phyloP scores from a whole-genome alignment of 2,888 invertebrate genomes.

The Omphaloscelis lunosa region DNA sequence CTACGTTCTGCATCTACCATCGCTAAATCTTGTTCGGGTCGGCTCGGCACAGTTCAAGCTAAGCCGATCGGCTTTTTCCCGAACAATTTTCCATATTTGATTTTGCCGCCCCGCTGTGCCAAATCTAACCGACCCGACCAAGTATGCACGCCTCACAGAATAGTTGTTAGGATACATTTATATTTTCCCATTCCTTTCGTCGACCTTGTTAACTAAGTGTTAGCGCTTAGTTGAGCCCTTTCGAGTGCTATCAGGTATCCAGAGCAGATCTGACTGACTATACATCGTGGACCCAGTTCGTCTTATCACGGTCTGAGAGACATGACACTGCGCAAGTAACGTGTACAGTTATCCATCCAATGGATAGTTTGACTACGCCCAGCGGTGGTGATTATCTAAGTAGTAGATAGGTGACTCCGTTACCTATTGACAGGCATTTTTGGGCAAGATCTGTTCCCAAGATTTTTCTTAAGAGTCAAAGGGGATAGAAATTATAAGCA shows the following conservation, averaged over 20 bases:
- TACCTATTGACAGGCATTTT: not conserved
- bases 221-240: conserved; percentile 29
- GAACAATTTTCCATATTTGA: not conserved
- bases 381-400: conserved; percentile 56
- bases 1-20: not conserved
- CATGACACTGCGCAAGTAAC: conserved; percentile 69
- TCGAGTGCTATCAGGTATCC: conserved; percentile 51
- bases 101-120: not conserved
- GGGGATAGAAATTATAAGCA: not conserved
- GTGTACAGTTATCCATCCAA: conserved; percentile 74
- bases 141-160: not conserved
- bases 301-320: conserved; percentile 71
- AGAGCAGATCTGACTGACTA: conserved; percentile 48
- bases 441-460: not conserved
- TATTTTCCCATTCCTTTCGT: conserved; percentile 30
- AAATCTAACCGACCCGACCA: not conserved
- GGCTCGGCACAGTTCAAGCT: not conserved
- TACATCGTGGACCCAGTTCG: conserved; percentile 61
- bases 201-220: conserved; percentile 34
- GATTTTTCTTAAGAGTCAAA: not conserved
- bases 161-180: conserved; percentile 28
- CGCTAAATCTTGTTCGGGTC: not conserved
- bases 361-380: conserved; percentile 73
- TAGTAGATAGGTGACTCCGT: conserved; percentile 32
- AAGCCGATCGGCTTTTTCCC: not conserved